These are phyloP conservation scores for Martes martes DNA, from an alignment of 2,113 vertebrate genomes.

Conservation along the genomic window DNA sequence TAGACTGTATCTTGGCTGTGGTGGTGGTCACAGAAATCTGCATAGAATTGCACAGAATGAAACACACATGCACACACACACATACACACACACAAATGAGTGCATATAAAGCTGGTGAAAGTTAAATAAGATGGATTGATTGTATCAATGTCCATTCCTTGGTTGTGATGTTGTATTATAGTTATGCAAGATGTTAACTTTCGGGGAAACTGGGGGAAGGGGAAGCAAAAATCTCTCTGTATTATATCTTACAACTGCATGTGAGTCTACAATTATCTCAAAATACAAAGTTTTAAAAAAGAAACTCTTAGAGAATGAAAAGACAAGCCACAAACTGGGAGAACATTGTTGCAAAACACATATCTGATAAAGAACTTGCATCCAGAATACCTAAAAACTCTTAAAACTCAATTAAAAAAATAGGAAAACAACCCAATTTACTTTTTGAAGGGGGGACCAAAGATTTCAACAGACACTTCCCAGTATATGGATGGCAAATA, in stretches of 20 bases:
- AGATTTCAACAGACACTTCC: constrained; percentile 8
- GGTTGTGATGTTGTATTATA: background rate
- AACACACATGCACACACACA: background rate
- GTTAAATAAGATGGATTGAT: background rate
- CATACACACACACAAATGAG: background rate
- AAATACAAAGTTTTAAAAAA: background rate
- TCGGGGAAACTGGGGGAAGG: background rate
- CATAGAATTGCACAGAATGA: background rate
- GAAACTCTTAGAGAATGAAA: background rate
- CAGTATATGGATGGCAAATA: background rate
- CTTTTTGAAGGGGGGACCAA: background rate
- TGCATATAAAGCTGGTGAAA: background rate
- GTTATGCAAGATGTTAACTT: background rate
- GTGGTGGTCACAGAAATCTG: background rate
- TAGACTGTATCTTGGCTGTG: background rate
- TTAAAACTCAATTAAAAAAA: background rate
- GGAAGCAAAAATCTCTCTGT: background rate
- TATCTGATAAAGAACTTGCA: background rate
- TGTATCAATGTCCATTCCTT: background rate
- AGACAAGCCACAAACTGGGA: background rate
- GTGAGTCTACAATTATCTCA: background rate
- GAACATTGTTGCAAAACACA: background rate
- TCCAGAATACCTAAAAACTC: background rate
- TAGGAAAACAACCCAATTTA: background rate
- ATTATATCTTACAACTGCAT: background rate